Conservation (phyloP, 2,888 invertebrate genomes). For the Podabrus alpinus region DNA sequence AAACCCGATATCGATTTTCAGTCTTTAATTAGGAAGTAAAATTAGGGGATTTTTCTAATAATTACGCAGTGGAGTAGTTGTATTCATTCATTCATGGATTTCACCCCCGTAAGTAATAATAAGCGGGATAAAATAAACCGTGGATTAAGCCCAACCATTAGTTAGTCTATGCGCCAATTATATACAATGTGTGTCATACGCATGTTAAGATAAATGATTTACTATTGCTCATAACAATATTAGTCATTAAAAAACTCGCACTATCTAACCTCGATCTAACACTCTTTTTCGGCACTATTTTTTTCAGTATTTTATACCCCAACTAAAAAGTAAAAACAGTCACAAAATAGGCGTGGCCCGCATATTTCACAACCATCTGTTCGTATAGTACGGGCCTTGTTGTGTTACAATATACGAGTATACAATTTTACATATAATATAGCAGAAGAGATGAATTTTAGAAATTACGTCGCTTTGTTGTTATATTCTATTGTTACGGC, state of each 20-base stretch:
- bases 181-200: conserved; percentile 9
- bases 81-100: not conserved
- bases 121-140: not conserved
- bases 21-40: not conserved
- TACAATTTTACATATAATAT: not conserved
- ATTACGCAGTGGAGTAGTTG: not conserved
- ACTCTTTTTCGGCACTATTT: conserved; percentile 5
- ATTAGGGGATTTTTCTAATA: not conserved
- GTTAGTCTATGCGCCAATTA: not conserved
- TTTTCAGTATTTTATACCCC: conserved; percentile 22
- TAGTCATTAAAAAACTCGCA: conserved; percentile 25
- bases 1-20: not conserved
- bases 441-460: conserved; percentile 22
- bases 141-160: not conserved
- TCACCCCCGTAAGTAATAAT: conserved; percentile 2
- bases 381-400: conserved; percentile 19
- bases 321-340: conserved; percentile 26
- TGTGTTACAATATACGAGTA: not conserved
- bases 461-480: conserved; percentile 29
- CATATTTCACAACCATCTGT: conserved; percentile 36
- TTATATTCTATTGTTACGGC: conserved; percentile 20
- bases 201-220: conserved; percentile 19
- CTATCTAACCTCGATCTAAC: conserved; percentile 10
- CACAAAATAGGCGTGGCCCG: conserved; percentile 32
- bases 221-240: conserved; percentile 2